phyloP scores from a whole-genome alignment of 2,888 invertebrate genomes.

The Conistra vaccinii region DNA sequence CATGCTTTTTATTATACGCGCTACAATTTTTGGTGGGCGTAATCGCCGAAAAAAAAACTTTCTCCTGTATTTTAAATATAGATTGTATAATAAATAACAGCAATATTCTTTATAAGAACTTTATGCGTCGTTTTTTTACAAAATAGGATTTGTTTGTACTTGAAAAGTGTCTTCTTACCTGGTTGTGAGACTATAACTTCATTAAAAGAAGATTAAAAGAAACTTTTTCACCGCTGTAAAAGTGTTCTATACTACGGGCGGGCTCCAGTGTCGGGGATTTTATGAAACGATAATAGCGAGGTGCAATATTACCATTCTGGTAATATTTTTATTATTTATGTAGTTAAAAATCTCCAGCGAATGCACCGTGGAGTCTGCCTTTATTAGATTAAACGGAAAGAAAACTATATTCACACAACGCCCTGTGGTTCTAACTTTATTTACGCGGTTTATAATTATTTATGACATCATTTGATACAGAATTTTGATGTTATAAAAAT shows the following conservation, averaged over 20 bases:
- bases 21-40: too few relatives aligned
- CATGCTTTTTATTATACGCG: too few relatives aligned
- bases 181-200: slow-evolving; percentile 78
- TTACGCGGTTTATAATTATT: not conserved
- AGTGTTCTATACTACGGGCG: slow-evolving; percentile 72
- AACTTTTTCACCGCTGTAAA: slow-evolving; percentile 78
- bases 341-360: slow-evolving; percentile 26
- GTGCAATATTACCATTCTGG: slow-evolving; percentile 69
- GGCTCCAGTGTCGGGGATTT: slow-evolving; percentile 69
- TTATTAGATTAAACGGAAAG: slow-evolving; percentile 4
- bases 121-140: slow-evolving; percentile 30
- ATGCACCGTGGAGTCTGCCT: slow-evolving; percentile 4
- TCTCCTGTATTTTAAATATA: too few relatives aligned
- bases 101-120: slow-evolving; percentile 46
- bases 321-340: slow-evolving; percentile 62
- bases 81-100: slow-evolving; percentile 29
- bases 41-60: too few relatives aligned
- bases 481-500: not conserved
- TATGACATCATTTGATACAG: not conserved
- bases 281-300: slow-evolving; percentile 74
- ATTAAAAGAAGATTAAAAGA: slow-evolving; percentile 86
- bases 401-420: not conserved
- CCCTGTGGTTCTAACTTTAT: not conserved
- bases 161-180: slow-evolving; percentile 77
- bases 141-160: slow-evolving; percentile 74